Base-by-base conservation (phyloP, 2,888 invertebrate genomes). In the Thelaira solivaga region DNA sequence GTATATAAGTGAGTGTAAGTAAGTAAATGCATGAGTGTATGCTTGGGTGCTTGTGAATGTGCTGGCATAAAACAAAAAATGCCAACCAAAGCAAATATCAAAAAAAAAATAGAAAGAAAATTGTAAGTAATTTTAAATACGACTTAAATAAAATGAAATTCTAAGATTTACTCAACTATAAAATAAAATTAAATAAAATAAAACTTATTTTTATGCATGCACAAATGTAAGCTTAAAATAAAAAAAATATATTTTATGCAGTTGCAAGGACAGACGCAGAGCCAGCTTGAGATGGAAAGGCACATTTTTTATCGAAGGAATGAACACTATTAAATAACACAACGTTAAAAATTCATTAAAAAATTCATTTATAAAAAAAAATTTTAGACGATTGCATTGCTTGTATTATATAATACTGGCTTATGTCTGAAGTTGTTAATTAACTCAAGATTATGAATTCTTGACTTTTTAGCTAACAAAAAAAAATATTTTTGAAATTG, bases 101-200 rank as follows among this genome's bases (percentile, higher is more conserved):
- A 41, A 34, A 39, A 41, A 41, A 62, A 16, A 39, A 55, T n/a
- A 49, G 4, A 61, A 22, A 36, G n/a, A 31, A 73, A 65, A 49
- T 65, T 41, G 55, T 65, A 65, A 73, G 65, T 51, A 73, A 73
- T 73, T 73, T 73, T 59, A 65, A 73, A 73, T 73, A 65, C 57
- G 43, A 73, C 59, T 73, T 73, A 65, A 65, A 73, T 43, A 57
- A 65, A 73, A 59, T 73, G 59, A 57, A 73, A 73, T 73, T 49
- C 59, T 65, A 73, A 73, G 73, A 73, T 73, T 73, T 65, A 73
- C 65, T 73, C 73, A 73, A 73, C 65, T 65, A 67, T 59, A 59
- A 73, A 71, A 71, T 57, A 34, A 13, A 8, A 26, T 13, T 26
- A 3, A 45, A 45, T 13, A 34, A 24, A 39, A 36, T 53, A 10